Evolutionary conservation across 2,113 vertebrate genomes (phyloP), one percentile per base, ranked within the genome.

Genomic region (Nycticebus coucang): DNA sequence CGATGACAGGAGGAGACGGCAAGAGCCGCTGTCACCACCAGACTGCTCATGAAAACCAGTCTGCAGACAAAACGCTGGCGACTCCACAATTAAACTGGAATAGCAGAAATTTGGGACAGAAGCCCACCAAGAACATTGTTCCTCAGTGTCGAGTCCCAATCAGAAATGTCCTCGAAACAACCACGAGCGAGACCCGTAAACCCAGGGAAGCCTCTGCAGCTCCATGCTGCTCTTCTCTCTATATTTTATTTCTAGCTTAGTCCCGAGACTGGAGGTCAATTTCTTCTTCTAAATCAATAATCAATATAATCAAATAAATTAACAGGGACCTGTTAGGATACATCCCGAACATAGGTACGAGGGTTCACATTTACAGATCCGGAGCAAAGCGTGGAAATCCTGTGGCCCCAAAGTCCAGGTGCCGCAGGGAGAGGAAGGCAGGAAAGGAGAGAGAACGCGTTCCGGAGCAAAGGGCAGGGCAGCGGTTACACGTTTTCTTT

Each of bases 11-110:
- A 95, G 93, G 80, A 91, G 77, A 66, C 75, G 68, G 90, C 53
- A 22, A 71, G 53, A 50, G 78, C 79, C 37, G 87, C 95, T 93
- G 96, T 96, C 94, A 94, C 89, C 96, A 95, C 93, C 87, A 74
- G 94, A 96, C 95, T 96, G 87, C 93, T 96, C 93, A 96, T 87
- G 96, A 95, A 97, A 97, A 80, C 69, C 94, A 68, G 45, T 53
- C 74, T 97, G 80, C 91, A 85, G 89, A 92, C 71, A 93, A 69
- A 85, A 87, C 87, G 8, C 45, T 17, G 15, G 79, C 82, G 72
- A 91, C 89, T 86, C 80, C 35, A 33, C 53, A 86, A 55, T 83
- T 35, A n/a, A 92, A 77, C 78, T 4, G 10, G 41, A 30, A 64
- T 5, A 45, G 77, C 22, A 53, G 8, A 26, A 68, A 53, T 11